A percentile compares a stretch with the other conserved stretches of the same genome.
phyloP scores from a whole-genome alignment of 2,113 vertebrate genomes.

The Oryzias javanicus region DNA sequence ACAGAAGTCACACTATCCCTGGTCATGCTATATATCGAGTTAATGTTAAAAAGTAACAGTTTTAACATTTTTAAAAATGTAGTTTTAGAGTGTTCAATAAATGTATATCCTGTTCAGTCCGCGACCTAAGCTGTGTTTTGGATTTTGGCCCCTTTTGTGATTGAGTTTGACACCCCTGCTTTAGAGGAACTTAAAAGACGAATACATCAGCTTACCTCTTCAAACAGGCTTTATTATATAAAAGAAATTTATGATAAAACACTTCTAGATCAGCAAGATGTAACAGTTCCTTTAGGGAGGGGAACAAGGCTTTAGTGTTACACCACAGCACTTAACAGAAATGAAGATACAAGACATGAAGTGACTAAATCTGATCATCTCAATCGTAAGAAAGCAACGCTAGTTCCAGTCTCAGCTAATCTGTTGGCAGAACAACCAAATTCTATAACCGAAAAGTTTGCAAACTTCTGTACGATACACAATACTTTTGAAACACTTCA shows the following conservation, averaged over 20 bases:
- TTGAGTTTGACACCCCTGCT: too few species aligned
- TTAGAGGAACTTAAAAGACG: too few species aligned
- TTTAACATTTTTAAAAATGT: too few species aligned
- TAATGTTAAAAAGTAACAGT: too few species aligned
- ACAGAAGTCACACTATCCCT: too few species aligned
- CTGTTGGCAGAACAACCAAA: slow-evolving; percentile 6
- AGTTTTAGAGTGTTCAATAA: too few species aligned
- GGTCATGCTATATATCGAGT: too few species aligned
- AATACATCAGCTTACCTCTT: slow-evolving; percentile 10
- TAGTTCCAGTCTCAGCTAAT: slow-evolving; percentile 43
- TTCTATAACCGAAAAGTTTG: slow-evolving; percentile 10
- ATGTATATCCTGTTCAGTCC: too few species aligned
- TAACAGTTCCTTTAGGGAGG: slow-evolving; percentile 16
- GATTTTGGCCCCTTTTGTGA: too few species aligned
- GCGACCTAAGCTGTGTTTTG: too few species aligned
- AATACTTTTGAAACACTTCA: slow-evolving; percentile 41
- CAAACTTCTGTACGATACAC: slow-evolving; percentile 24
- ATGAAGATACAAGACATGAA: slow-evolving; percentile 32
- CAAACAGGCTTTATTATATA: slow-evolving; percentile 90
- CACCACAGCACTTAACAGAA: slow-evolving; percentile 43
- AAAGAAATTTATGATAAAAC: slow-evolving; percentile 88
- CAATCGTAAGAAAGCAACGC: slow-evolving; percentile 60
- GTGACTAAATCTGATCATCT: slow-evolving; percentile 24
- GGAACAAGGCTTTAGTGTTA: slow-evolving; percentile 29
- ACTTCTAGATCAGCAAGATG: slow-evolving; percentile 76